These are phyloP conservation scores for Cyprinodon brontotheroides DNA, from an alignment of 2,113 vertebrate species.

Conservation along the genomic window DNA sequence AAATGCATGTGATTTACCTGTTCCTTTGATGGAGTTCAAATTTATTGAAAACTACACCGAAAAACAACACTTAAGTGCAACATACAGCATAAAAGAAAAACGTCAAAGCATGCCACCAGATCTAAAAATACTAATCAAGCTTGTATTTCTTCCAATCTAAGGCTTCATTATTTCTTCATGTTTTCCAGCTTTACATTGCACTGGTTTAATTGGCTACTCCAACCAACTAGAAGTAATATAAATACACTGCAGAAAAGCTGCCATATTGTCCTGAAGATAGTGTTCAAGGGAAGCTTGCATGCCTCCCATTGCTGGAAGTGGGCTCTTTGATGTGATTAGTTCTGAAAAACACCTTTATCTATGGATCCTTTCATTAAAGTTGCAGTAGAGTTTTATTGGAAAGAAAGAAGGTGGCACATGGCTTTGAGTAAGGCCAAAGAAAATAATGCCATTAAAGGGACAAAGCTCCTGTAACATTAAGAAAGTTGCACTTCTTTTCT, in stretches of 20 bases:
- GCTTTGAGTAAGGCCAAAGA: slow-evolving; percentile 40
- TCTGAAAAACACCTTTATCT: slow-evolving; percentile 85
- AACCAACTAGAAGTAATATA: slow-evolving; percentile 72
- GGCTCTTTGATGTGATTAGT: slow-evolving; percentile 83
- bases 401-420: slow-evolving; percentile 32
- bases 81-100: slow-evolving; percentile 13
- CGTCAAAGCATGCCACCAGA: slow-evolving; percentile 1
- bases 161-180: neutral
- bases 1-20: slow-evolving; percentile 43
- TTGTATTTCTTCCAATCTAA: neutral
- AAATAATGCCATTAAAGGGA: slow-evolving; percentile 44
- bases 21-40: slow-evolving; percentile 16
- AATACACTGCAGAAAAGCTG: slow-evolving; percentile 69
- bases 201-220: slow-evolving; percentile 69
- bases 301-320: slow-evolving; percentile 74
- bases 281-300: slow-evolving; percentile 71
- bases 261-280: slow-evolving; percentile 65
- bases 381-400: slow-evolving; percentile 61
- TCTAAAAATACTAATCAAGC: neutral
- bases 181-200: slow-evolving; percentile 38
- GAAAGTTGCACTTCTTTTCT: slow-evolving; percentile 15
- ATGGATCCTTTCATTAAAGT: slow-evolving; percentile 87
- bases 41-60: slow-evolving; percentile 32
- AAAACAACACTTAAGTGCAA: slow-evolving; percentile 29
- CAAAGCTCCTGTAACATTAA: slow-evolving; percentile 25